phyloP scores from a whole-genome alignment of 2,888 invertebrate species.

The Apotomis turbidana region DNA sequence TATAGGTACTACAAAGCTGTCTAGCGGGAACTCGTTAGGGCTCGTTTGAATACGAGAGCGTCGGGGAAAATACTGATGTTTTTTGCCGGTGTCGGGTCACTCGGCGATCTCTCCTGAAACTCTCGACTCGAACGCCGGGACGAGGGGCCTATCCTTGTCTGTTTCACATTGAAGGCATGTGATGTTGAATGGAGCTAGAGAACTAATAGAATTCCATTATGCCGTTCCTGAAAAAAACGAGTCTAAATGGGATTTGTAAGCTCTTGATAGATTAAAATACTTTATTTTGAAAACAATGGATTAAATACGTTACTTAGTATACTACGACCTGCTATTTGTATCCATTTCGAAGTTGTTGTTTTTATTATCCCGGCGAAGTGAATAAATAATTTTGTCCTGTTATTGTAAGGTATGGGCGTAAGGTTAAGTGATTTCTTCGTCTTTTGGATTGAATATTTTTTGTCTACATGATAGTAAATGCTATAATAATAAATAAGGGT shows the following conservation, averaged over 20 bases:
- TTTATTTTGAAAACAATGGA: constrained; percentile 1
- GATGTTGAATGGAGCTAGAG: not conserved
- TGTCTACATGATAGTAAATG: no score
- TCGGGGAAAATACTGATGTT: constrained; percentile 47
- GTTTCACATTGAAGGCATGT: not conserved
- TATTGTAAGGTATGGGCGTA: no score
- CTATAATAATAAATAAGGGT: no score
- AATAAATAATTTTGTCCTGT: no score
- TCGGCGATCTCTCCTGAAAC: constrained; percentile 9
- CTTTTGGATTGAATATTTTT: no score
- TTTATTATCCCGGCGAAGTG: not conserved
- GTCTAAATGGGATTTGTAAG: not conserved
- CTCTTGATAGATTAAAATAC: not conserved
- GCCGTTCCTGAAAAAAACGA: not conserved
- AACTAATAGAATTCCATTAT: not conserved
- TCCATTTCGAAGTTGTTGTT: not conserved
- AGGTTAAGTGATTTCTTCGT: no score
- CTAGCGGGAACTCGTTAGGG: constrained; percentile 14
- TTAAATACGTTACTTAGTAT: not conserved
- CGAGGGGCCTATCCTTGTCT: constrained; percentile 1
- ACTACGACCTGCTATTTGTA: no score
- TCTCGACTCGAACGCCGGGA: not conserved
- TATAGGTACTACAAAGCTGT: not conserved
- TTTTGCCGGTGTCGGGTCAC: constrained; percentile 12
- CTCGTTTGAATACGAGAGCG: constrained; percentile 49